Evolutionary conservation across 2,113 vertebrate species (phyloP), one percentile per base, ranked within the genome.

Genomic region (Oreochromis aureus): DNA sequence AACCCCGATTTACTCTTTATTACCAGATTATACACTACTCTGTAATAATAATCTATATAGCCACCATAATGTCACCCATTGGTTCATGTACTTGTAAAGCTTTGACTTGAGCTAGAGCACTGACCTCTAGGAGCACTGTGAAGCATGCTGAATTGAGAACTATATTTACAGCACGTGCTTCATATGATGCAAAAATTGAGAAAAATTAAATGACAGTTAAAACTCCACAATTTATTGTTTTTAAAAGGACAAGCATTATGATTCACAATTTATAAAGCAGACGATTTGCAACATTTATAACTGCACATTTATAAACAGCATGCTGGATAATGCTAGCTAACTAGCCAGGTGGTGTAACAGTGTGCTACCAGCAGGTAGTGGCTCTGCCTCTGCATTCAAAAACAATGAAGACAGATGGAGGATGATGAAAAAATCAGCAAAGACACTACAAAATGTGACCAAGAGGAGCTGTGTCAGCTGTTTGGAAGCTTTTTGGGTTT

Each of bases 1-100:
- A 18, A 10, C 7, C 4, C 16, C 4, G 18, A 7, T 1, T 0
- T 5, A 46, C 3, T 73, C 41, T 2, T 73, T 15, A 0, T 69
- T 69, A 41, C 63, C 7, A 66, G 1, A 66, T 69, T 41, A 69
- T 41, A 46, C 22, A 46, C 41, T 3, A 7, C 41, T 73, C 13
- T 27, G 22, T 27, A 73, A 46, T 73, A 71, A 44, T 41, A 3
- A 71, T 71, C 12, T n/a, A 24, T 16, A 44, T 41, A 71, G n/a
- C 3, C 36, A 71, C 66, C 66, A 71, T 24, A 15, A 22, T 71
- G 34, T 39, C 34, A 69, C 22, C 63, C 11, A 69, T 27, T 44
- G 39, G 41, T 73, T 46, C n/a, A 44, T 27, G 13, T 46, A 73
- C 22, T 10, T 27, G 39, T 73, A 46, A 73, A 46, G 69, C 5